These are phyloP conservation scores for Chelon auratus DNA, from an alignment of 2,797 vertebrate genomes.

Conservation along the genomic window DNA sequence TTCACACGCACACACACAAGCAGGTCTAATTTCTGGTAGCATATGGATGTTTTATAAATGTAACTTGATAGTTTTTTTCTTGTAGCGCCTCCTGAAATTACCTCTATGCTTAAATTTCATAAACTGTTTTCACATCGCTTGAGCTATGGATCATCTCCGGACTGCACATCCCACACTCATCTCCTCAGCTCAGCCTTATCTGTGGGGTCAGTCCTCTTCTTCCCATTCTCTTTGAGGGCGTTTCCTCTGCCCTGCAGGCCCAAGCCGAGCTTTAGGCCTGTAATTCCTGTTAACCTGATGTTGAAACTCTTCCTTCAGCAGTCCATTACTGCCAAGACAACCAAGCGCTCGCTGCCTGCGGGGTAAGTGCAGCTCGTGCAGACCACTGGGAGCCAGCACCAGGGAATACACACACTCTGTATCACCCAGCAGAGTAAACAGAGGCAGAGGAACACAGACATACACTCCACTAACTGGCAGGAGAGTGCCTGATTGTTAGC, in stretches of 20 bases:
- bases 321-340: slow-evolving; percentile 82
- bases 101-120: slow-evolving; percentile 38
- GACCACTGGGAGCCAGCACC: slow-evolving; percentile 74
- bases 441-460: slow-evolving; percentile 59
- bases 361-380: slow-evolving; percentile 73
- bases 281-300: slow-evolving; percentile 84
- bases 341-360: slow-evolving; percentile 73
- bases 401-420: slow-evolving; percentile 72
- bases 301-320: slow-evolving; percentile 83
- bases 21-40: slow-evolving; percentile 42
- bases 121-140: slow-evolving; percentile 44
- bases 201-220: slow-evolving; percentile 70
- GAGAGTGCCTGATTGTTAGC: slow-evolving; percentile 73
- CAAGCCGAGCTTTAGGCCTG: slow-evolving; percentile 63
- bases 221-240: slow-evolving; percentile 74
- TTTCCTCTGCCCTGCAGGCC: slow-evolving; percentile 76
- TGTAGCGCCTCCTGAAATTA: slow-evolving; percentile 26
- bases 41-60: slow-evolving; percentile 38
- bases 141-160: slow-evolving; percentile 30
- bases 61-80: slow-evolving; percentile 33
- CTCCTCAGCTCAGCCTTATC: slow-evolving; percentile 63
- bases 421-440: slow-evolving; percentile 79
- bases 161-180: slow-evolving; percentile 48
- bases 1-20: neutral
- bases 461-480: slow-evolving; percentile 70